A percentile compares a stretch with the other conserved stretches of the same genome.
These are phyloP conservation scores for Penelope pileata DNA, from an alignment of 2,113 vertebrate species.

Conservation along the genomic window DNA sequence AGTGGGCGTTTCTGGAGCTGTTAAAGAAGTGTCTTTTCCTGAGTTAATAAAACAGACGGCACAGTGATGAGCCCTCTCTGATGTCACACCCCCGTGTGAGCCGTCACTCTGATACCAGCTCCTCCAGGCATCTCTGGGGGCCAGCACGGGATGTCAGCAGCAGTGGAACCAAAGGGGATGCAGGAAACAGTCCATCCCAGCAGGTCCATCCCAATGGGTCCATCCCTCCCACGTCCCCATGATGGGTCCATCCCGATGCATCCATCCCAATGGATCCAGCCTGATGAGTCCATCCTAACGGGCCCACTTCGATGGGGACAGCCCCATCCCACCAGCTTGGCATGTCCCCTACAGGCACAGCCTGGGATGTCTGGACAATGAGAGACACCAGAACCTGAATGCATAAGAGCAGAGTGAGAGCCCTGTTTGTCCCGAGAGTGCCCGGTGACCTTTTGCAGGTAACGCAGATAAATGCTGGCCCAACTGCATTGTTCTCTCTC, in stretches of 20 bases:
- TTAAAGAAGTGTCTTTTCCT: slow-evolving; percentile 26
- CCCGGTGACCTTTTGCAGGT: slow-evolving; percentile 33
- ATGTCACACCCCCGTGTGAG: slow-evolving; percentile 37
- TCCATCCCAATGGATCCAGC: no score
- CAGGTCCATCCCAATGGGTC: no score
- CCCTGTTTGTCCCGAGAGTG: not conserved
- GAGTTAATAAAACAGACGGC: slow-evolving; percentile 42
- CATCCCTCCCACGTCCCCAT: no score
- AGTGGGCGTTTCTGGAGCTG: not conserved
- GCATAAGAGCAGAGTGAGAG: rapidly evolving
- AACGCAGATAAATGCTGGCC: not conserved
- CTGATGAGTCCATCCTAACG: no score
- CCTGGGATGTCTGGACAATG: not conserved
- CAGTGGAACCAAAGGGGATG: not conserved
- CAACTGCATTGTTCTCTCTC: slow-evolving; percentile 37
- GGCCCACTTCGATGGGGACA: no score
- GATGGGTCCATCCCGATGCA: no score
- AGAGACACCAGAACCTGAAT: rapidly evolving
- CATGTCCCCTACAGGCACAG: not conserved
- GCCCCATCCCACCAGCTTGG: not conserved
- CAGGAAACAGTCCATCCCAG: no score
- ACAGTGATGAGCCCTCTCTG: not conserved
- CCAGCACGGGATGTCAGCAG: not conserved
- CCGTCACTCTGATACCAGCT: slow-evolving; percentile 66
- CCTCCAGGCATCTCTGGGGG: not conserved